phyloP scores from a whole-genome alignment of 1,140 invertebrate genomes.

The Sycobia sp. region DNA sequence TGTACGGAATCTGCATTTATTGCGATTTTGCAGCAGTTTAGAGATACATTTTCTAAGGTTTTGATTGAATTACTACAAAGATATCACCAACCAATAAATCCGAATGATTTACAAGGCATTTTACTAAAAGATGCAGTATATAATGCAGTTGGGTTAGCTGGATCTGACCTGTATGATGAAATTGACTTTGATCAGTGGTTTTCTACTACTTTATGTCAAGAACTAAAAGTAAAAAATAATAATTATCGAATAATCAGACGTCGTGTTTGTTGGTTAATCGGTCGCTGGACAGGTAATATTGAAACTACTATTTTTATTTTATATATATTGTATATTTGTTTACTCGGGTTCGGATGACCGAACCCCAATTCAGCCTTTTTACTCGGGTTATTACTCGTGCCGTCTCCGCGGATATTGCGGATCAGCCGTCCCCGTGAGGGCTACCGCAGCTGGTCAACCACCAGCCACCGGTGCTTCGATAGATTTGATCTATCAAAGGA shows the following conservation, averaged over 20 bases:
- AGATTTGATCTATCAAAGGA: too few relatives aligned
- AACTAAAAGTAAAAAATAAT: constrained; percentile 79
- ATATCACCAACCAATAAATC: constrained; percentile 67
- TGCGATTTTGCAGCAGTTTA: constrained; percentile 82
- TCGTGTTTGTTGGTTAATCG: constrained; percentile 86
- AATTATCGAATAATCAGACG: constrained; percentile 89
- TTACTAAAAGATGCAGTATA: constrained; percentile 94
- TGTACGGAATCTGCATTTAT: constrained; percentile 87
- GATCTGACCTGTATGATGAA: constrained; percentile 91
- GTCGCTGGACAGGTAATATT: constrained; percentile 53
- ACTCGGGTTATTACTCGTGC: too few relatives aligned
- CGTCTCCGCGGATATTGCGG: too few relatives aligned
- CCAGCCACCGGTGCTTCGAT: too few relatives aligned
- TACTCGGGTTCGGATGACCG: too few relatives aligned
- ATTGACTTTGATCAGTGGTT: constrained; percentile 95
- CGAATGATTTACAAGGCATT: constrained; percentile 76
- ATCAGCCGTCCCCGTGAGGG: too few relatives aligned
- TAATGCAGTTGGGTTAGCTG: constrained; percentile 87
- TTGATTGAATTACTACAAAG: constrained; percentile 74
- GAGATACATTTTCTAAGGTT: constrained; percentile 72
- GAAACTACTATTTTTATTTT: too few relatives aligned
- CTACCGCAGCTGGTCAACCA: too few relatives aligned
- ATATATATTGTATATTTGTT: too few relatives aligned
- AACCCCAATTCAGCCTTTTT: too few relatives aligned
- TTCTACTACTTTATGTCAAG: constrained; percentile 77